phyloP scores from a whole-genome alignment of 1,140 invertebrate genomes.

The Oscheius sp. region DNA sequence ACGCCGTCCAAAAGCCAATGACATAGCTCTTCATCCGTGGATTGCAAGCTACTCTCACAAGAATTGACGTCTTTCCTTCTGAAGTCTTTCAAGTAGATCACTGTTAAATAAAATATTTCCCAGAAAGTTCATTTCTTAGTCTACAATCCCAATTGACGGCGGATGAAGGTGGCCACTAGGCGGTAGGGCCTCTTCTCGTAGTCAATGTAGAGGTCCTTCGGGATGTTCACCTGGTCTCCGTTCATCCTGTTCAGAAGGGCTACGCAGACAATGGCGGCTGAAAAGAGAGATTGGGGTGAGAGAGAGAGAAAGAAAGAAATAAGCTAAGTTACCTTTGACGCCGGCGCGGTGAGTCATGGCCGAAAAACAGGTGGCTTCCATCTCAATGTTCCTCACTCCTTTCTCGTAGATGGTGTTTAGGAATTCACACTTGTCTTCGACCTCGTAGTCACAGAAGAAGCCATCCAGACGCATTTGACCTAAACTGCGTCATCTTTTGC shows the following conservation, averaged over 20 bases:
- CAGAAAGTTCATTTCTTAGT: too few species aligned
- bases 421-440: conserved; percentile 84
- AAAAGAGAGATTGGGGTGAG: conserved; percentile 28
- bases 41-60: too few species aligned
- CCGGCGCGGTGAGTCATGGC: conserved; percentile 87
- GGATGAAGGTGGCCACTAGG: conserved; percentile 80
- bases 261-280: conserved; percentile 85
- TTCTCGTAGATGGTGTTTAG: conserved; percentile 73
- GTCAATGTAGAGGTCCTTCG: conserved; percentile 83
- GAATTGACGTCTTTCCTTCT: background rate
- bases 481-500: conserved; percentile 42
- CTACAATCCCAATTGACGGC: conserved; percentile 15
- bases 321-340: conserved; percentile 70
- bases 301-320: background rate
- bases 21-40: conserved; percentile 27
- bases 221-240: conserved; percentile 78
- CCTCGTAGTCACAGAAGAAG: conserved; percentile 88
- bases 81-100: too few species aligned
- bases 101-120: too few species aligned
- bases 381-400: conserved; percentile 92
- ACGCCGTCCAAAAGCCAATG: conserved; percentile 6
- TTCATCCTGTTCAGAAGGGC: conserved; percentile 86
- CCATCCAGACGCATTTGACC: conserved; percentile 87
- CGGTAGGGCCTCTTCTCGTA: conserved; percentile 88
- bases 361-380: conserved; percentile 89